A percentile compares a stretch with the other conserved stretches of the same genome.
phyloP scores from a whole-genome alignment of 2,888 invertebrate species.

The Hypselothyrea guttata region DNA sequence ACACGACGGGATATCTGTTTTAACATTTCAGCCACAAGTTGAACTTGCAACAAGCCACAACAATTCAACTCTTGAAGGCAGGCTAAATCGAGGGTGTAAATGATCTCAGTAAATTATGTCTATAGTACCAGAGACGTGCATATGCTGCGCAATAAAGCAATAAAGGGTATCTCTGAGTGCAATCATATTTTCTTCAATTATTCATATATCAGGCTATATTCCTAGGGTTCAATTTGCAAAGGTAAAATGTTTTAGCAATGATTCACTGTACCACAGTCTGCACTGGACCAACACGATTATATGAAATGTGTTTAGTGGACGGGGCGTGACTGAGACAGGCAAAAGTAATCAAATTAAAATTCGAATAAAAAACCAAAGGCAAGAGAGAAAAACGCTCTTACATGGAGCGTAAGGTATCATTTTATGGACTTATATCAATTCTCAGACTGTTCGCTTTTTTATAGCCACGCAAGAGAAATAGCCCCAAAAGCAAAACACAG shows the following conservation, averaged over 20 bases:
- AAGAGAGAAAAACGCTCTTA: slow-evolving; percentile 25
- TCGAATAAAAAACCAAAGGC: slow-evolving; percentile 54
- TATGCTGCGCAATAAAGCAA: no score
- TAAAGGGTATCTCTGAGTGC: no score
- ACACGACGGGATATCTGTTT: no score
- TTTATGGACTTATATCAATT: slow-evolving; percentile 76
- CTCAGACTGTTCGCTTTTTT: slow-evolving; percentile 57
- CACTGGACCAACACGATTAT: slow-evolving; percentile 17
- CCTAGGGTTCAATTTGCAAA: slow-evolving; percentile 19
- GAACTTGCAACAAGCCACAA: no score
- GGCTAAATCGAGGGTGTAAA: neutral
- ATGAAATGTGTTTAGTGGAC: slow-evolving; percentile 28
- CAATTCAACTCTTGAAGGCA: no score
- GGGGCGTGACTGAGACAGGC: slow-evolving; percentile 21
- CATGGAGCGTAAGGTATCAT: slow-evolving; percentile 42
- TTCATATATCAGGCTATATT: slow-evolving; percentile 16
- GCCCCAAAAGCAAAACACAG: slow-evolving; percentile 50
- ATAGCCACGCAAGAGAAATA: slow-evolving; percentile 48
- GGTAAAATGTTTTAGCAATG: slow-evolving; percentile 29
- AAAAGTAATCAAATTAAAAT: slow-evolving; percentile 77
- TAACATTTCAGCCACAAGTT: no score
- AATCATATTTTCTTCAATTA: no score
- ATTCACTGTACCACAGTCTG: slow-evolving; percentile 19
- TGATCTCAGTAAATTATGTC: neutral
- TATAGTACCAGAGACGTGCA: neutral